A percentile compares a stretch with the other conserved stretches of the same genome.
phyloP scores from a whole-genome alignment of 2,797 vertebrate species.

The Galaxias olidus region DNA sequence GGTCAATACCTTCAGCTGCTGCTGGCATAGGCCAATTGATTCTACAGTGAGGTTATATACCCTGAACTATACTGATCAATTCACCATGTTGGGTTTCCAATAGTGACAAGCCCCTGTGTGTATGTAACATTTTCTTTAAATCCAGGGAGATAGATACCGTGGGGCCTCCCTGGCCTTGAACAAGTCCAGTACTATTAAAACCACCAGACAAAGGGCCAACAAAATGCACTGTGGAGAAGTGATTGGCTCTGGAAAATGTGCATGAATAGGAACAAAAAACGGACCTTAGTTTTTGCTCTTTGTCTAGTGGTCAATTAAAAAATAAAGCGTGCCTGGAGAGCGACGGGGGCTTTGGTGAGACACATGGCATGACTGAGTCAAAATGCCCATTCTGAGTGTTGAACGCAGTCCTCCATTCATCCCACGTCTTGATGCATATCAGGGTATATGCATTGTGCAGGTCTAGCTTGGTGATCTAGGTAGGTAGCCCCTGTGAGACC shows the following conservation, averaged over 20 bases:
- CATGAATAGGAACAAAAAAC: constrained; percentile 2
- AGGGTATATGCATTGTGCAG: too few relatives aligned
- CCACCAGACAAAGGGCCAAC: constrained; percentile 13
- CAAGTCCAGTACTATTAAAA: constrained; percentile 24
- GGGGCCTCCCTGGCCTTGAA: constrained; percentile 53
- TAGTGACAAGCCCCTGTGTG: constrained; percentile 57
- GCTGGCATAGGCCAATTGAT: constrained; percentile 58
- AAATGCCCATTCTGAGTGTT: too few relatives aligned
- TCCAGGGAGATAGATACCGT: constrained; percentile 54
- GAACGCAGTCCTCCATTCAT: too few relatives aligned
- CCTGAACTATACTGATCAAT: constrained; percentile 63
- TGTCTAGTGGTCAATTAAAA: too few relatives aligned
- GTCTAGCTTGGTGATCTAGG: too few relatives aligned
- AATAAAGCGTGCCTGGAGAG: too few relatives aligned
- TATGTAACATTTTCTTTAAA: constrained; percentile 51
- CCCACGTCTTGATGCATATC: too few relatives aligned
- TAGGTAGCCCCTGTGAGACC: too few relatives aligned
- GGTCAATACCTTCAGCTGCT: constrained; percentile 54
- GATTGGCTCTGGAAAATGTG: constrained; percentile 18
- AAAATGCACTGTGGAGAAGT: constrained; percentile 1
- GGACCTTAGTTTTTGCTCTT: constrained; percentile 20
- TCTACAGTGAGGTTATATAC: constrained; percentile 60
- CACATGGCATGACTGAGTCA: too few relatives aligned
- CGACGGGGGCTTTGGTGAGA: too few relatives aligned
- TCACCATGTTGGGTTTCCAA: constrained; percentile 72